Conservation (phyloP, 2,113 vertebrate species). For the Mionectes macconnelli region DNA sequence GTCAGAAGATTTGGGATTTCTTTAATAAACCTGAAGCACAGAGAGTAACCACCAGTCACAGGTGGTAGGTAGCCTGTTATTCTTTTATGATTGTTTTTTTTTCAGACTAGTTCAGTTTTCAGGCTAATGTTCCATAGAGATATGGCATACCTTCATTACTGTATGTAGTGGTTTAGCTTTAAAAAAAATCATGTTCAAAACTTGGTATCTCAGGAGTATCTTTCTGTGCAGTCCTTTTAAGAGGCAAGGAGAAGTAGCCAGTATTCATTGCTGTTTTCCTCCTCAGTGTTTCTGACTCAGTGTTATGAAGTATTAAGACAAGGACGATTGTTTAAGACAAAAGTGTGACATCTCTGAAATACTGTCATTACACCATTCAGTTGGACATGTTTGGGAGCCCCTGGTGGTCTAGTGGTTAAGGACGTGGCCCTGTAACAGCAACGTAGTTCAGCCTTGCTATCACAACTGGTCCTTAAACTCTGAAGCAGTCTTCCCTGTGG, state of each 20-base stretch:
- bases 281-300: background rate
- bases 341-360: background rate
- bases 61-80: slow-evolving; percentile 14
- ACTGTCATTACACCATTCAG: background rate
- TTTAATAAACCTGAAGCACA: slow-evolving; percentile 43
- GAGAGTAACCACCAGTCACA: background rate
- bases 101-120: background rate
- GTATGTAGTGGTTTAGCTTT: background rate
- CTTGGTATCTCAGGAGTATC: background rate
- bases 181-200: background rate
- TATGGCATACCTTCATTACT: background rate
- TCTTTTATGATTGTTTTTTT: slow-evolving; percentile 2
- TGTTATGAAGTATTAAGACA: background rate
- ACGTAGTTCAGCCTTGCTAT: background rate
- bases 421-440: too few species aligned
- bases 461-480: background rate
- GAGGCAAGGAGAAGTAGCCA: background rate
- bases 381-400: background rate
- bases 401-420: too few species aligned
- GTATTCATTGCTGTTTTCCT: background rate
- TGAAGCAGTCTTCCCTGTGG: background rate
- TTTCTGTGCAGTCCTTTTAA: background rate
- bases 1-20: slow-evolving; percentile 40
- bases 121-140: background rate
- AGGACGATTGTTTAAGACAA: background rate